Percentiles rank a stretch among this genome's conserved stretches.
phyloP scores from a whole-genome alignment of 2,797 vertebrate species.

The Anguilla obscura region DNA sequence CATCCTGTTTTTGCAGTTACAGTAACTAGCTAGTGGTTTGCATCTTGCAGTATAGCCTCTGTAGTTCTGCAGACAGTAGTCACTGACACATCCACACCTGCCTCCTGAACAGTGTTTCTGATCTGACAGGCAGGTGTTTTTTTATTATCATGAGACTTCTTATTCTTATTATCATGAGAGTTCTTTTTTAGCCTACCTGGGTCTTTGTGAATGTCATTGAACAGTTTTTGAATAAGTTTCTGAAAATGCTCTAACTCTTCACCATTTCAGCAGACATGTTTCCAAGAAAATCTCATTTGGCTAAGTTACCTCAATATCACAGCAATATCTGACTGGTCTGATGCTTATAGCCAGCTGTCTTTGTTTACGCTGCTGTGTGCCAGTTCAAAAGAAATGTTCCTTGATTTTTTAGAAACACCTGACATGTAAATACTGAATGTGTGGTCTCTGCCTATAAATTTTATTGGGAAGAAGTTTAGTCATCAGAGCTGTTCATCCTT shows the following conservation, averaged over 20 bases:
- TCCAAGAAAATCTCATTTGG: constrained; percentile 11
- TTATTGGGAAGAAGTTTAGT: neutral
- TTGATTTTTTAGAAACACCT: neutral
- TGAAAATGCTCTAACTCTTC: neutral
- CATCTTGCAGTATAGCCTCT: no score
- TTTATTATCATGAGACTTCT: no score
- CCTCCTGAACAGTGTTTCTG: no score
- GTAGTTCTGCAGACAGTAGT: no score
- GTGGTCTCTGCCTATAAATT: neutral
- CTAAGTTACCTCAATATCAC: neutral
- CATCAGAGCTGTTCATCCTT: neutral
- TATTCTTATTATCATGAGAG: no score
- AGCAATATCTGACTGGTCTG: neutral
- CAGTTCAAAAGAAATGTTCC: neutral
- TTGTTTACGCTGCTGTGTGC: constrained; percentile 4
- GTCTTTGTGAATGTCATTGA: neutral
- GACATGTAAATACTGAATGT: neutral
- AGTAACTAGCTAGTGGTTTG: no score
- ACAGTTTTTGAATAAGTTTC: neutral
- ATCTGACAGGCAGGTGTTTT: no score
- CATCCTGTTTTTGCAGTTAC: no score
- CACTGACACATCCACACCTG: no score
- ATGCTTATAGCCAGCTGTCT: constrained; percentile 9
- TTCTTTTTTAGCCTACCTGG: no score
- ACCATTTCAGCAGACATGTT: neutral